Percentiles rank a stretch among this genome's conserved stretches.
Evolutionary conservation across 2,888 invertebrate species (phyloP).

Genomic region (Neoscelio sp.): DNA sequence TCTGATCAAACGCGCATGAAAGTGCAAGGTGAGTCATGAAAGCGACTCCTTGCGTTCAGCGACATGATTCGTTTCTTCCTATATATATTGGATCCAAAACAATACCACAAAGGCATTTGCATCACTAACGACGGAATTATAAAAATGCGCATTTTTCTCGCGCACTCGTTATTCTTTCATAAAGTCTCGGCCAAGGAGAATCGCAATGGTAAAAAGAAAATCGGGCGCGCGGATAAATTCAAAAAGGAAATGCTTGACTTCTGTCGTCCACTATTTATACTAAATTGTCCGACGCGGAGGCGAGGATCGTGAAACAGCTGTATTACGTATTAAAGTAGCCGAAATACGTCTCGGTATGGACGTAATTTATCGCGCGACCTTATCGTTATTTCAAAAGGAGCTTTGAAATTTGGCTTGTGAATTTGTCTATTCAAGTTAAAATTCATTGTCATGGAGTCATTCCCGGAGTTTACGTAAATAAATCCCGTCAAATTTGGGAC

Average conservation of each 20-base stretch:
- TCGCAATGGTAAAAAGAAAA: background rate
- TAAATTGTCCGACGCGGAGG: slow-evolving; percentile 36
- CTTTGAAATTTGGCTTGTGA: slow-evolving; percentile 40
- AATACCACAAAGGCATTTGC: no score
- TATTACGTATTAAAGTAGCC: slow-evolving; percentile 76
- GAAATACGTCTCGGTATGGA: slow-evolving; percentile 71
- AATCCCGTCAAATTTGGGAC: slow-evolving; percentile 17
- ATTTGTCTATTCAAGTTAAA: slow-evolving; percentile 27
- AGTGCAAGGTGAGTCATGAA: slow-evolving; percentile 58
- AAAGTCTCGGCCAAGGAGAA: background rate
- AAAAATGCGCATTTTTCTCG: no score
- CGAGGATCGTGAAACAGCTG: slow-evolving; percentile 59
- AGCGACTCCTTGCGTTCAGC: slow-evolving; percentile 47
- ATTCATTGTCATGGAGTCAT: slow-evolving; percentile 45
- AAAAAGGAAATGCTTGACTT: slow-evolving; percentile 6
- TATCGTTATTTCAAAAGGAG: slow-evolving; percentile 36
- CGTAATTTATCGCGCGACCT: slow-evolving; percentile 67
- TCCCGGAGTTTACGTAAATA: slow-evolving; percentile 21
- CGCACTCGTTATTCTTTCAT: background rate
- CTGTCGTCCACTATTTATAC: slow-evolving; percentile 27
- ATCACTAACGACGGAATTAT: no score
- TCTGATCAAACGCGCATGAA: slow-evolving; percentile 62
- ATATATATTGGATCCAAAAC: no score
- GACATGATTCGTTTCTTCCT: background rate
- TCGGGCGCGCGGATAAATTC: slow-evolving; percentile 14